A percentile compares a stretch with the other conserved stretches of the same genome.
Conservation (phyloP, 2,797 vertebrate species). For the Diceros bicornis region DNA sequence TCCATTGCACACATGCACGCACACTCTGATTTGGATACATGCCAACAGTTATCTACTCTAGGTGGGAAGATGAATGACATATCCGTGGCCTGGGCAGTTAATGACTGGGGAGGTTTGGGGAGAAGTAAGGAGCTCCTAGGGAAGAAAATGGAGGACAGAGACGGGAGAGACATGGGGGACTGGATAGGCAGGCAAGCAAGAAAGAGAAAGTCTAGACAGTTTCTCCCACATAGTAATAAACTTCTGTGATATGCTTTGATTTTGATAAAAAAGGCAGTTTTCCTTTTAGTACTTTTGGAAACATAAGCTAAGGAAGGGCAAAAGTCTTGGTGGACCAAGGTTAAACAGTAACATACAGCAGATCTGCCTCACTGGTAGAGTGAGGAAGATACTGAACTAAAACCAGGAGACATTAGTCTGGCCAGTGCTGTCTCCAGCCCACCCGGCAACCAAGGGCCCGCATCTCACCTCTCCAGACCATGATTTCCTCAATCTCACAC, state of each 20-base stretch:
- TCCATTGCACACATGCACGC: fast-evolving
- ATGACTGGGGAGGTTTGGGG: neutral
- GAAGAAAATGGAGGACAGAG: neutral
- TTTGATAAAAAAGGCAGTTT: neutral
- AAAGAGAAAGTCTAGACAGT: neutral
- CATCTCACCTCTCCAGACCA: neutral
- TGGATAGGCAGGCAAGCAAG: neutral
- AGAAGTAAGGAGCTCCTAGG: neutral
- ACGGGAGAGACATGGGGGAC: neutral
- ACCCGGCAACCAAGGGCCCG: neutral
- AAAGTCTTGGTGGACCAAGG: neutral
- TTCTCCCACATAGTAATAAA: neutral
- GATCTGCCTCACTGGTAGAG: neutral
- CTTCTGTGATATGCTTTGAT: neutral
- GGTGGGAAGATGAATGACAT: neutral
- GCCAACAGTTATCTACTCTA: neutral
- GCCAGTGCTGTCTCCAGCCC: neutral
- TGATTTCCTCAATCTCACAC: neutral
- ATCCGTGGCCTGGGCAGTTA: neutral
- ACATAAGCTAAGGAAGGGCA: neutral
- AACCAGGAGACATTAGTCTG: neutral
- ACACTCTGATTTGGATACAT: neutral
- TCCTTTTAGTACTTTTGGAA: neutral
- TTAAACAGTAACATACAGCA: neutral
- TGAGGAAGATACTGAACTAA: neutral